These are phyloP conservation scores for Troglohyphantes excavatus DNA, from an alignment of 2,888 invertebrate genomes.

Conservation along the genomic window DNA sequence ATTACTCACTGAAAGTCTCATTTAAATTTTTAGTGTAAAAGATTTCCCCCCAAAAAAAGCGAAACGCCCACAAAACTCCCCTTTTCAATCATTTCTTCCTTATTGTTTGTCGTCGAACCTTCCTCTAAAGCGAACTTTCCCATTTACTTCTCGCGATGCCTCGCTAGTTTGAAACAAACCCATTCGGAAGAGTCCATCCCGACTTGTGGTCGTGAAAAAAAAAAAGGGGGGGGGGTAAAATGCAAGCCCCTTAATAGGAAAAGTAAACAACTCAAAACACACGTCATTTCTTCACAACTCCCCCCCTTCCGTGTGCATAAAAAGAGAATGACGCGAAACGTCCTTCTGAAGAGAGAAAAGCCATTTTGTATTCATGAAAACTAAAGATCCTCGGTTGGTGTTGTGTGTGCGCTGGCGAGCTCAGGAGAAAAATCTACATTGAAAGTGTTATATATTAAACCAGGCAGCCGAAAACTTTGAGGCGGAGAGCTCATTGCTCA, in stretches of 20 bases:
- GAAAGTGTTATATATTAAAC: constrained; percentile 66
- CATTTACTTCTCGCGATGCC: constrained; percentile 12
- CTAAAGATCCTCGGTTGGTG: constrained; percentile 72
- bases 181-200: neutral
- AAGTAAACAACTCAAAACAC: constrained; percentile 26
- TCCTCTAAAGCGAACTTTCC: neutral
- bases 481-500: constrained; percentile 36
- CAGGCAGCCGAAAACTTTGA: constrained; percentile 17
- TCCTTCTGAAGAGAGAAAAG: constrained; percentile 52
- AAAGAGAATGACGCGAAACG: constrained; percentile 64
- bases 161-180: constrained; percentile 15
- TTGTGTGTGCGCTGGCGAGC: too few relatives aligned
- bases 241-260: constrained; percentile 12
- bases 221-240: neutral
- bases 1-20: neutral
- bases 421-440: constrained; percentile 73
- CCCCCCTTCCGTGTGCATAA: constrained; percentile 23
- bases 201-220: neutral
- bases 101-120: neutral
- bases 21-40: neutral
- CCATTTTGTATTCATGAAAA: constrained; percentile 77
- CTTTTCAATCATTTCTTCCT: neutral
- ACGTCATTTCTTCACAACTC: constrained; percentile 50
- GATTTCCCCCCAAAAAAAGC: neutral
- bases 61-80: neutral